Percentiles rank a stretch among this genome's conserved stretches.
phyloP scores from a whole-genome alignment of 2,113 vertebrate genomes.

The Nettapus auritus region DNA sequence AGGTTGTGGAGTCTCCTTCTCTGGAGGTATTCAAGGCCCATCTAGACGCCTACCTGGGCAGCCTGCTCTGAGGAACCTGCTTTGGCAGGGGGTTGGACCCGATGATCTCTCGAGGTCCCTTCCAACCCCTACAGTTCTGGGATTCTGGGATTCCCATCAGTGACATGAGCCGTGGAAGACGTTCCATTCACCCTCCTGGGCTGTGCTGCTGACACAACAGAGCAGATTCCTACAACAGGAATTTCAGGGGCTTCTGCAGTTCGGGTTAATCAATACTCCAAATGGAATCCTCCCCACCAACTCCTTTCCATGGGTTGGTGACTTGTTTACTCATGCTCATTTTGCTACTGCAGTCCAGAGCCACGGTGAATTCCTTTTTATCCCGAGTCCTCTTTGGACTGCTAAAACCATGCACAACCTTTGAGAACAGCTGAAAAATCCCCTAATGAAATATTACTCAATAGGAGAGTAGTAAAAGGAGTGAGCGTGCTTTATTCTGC shows the following conservation, averaged over 20 bases:
- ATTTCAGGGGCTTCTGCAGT: background rate
- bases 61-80: no score
- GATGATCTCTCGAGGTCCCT: no score
- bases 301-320: background rate
- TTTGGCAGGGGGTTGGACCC: no score
- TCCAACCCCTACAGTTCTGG: no score
- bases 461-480: background rate
- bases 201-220: background rate
- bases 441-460: background rate
- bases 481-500: no score
- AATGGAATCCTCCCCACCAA: background rate
- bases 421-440: background rate
- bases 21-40: no score
- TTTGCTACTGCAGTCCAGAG: background rate
- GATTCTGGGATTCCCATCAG: no score
- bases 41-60: no score
- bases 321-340: background rate
- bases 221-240: background rate
- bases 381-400: background rate
- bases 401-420: background rate
- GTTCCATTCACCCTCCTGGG: rapidly evolving
- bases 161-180: background rate
- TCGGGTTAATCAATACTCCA: background rate
- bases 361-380: background rate
- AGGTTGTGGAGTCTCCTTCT: no score